Percentiles rank a stretch among this genome's conserved stretches.
Conservation (phyloP, 2,888 invertebrate species). For the Pilophorus perplexus region DNA sequence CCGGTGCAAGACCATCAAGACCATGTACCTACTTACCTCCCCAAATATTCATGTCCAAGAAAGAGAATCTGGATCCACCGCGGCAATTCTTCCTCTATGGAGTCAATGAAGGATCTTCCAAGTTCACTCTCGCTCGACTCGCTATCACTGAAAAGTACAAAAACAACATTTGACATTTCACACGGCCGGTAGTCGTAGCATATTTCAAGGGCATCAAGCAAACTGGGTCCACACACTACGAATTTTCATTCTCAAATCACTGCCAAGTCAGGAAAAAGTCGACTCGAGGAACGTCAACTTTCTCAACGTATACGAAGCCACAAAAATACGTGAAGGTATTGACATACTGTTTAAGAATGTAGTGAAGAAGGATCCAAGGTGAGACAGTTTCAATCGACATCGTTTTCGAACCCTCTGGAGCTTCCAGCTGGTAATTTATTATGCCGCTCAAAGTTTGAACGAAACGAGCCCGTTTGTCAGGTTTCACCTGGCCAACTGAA, state of each 20-base stretch:
- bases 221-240: too few relatives aligned
- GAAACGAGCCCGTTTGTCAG: slow-evolving; percentile 63
- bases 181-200: neutral
- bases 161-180: slow-evolving; percentile 1
- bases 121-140: slow-evolving; percentile 58
- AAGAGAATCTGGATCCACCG: slow-evolving; percentile 74
- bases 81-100: slow-evolving; percentile 55
- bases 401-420: slow-evolving; percentile 60
- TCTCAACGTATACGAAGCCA: too few relatives aligned
- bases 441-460: slow-evolving; percentile 73
- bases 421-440: slow-evolving; percentile 74
- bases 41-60: slow-evolving; percentile 80
- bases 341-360: slow-evolving; percentile 64
- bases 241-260: too few relatives aligned
- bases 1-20: too few relatives aligned
- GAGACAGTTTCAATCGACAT: slow-evolving; percentile 67
- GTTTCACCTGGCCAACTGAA: slow-evolving; percentile 45
- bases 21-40: slow-evolving; percentile 60
- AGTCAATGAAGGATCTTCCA: slow-evolving; percentile 4
- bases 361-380: slow-evolving; percentile 82
- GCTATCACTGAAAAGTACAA: slow-evolving; percentile 51
- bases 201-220: too few relatives aligned
- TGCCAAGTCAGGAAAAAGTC: too few relatives aligned
- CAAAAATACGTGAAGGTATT: too few relatives aligned
- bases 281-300: too few relatives aligned